Conservation (phyloP, 2,797 vertebrate genomes). For the Anguilla anguilla region DNA sequence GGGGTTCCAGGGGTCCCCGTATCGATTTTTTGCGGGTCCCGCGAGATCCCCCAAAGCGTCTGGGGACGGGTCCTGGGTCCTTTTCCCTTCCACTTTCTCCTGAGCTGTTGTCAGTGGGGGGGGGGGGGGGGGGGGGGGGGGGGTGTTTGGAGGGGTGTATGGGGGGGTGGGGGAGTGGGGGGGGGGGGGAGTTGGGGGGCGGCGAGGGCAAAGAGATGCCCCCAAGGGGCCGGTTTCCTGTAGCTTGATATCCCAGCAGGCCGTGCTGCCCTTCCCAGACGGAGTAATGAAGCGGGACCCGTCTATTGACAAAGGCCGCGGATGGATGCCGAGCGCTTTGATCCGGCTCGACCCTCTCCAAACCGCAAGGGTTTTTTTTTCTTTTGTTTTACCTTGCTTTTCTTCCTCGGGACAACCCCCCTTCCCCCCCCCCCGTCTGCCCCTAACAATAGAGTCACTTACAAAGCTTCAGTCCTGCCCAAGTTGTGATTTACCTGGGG, state of each 20-base stretch:
- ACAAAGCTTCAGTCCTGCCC: conserved; percentile 79
- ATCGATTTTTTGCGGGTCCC: neutral
- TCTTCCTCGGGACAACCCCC: conserved; percentile 75
- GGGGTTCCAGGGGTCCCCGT: neutral
- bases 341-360: conserved; percentile 90
- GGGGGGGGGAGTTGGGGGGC: conserved; percentile 49
- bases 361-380: conserved; percentile 75
- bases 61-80: conserved; percentile 37
- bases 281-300: conserved; percentile 92
- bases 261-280: conserved; percentile 85
- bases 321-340: conserved; percentile 92
- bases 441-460: conserved; percentile 93
- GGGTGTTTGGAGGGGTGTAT: conserved; percentile 39
- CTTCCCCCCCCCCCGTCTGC: conserved; percentile 72
- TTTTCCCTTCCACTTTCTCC: conserved; percentile 74
- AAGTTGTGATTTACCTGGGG: conserved; percentile 77
- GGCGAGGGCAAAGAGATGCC: conserved; percentile 62
- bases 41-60: neutral
- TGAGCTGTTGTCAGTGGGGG: conserved; percentile 67
- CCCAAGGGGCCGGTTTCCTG: conserved; percentile 68
- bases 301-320: conserved; percentile 93
- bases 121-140: conserved; percentile 44
- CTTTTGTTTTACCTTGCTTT: conserved; percentile 75
- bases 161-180: conserved; percentile 38
- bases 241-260: conserved; percentile 80